Conservation (phyloP, 2,113 vertebrate species). For the Phaetusa simplex region DNA sequence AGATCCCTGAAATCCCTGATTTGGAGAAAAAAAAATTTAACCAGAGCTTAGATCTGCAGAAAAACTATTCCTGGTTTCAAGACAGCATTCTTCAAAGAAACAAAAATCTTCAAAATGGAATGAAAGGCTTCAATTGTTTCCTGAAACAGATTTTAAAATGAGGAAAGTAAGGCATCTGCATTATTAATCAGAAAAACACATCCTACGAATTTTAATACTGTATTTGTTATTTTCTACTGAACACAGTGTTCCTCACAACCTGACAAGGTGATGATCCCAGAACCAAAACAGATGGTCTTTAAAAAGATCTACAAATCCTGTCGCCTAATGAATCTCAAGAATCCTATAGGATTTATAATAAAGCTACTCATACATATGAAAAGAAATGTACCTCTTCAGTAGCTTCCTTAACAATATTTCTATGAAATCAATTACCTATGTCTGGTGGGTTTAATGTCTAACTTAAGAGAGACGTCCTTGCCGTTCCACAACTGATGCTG, state of each 20-base stretch:
- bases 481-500: conserved; percentile 26
- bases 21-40: not conserved
- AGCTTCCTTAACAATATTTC: not conserved
- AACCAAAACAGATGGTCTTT: conserved; percentile 72
- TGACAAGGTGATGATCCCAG: conserved; percentile 61
- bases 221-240: conserved; percentile 61
- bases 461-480: not conserved
- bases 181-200: conserved; percentile 67
- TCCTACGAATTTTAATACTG: conserved; percentile 50
- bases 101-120: conserved; percentile 49
- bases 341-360: conserved; percentile 63
- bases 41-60: conserved; percentile 39
- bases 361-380: conserved; percentile 53
- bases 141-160: conserved; percentile 57
- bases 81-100: conserved; percentile 66
- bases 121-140: conserved; percentile 55
- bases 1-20: not conserved
- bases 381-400: conserved; percentile 53
- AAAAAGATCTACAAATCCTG: conserved; percentile 64
- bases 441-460: conserved; percentile 30
- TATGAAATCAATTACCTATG: conserved; percentile 14
- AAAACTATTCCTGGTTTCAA: conserved; percentile 41
- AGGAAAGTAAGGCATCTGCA: conserved; percentile 56
- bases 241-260: conserved; percentile 28
- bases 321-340: conserved; percentile 58